Percentiles rank a stretch among this genome's conserved stretches.
Conservation (phyloP, 2,797 vertebrate genomes). For the Pangasius macronema region DNA sequence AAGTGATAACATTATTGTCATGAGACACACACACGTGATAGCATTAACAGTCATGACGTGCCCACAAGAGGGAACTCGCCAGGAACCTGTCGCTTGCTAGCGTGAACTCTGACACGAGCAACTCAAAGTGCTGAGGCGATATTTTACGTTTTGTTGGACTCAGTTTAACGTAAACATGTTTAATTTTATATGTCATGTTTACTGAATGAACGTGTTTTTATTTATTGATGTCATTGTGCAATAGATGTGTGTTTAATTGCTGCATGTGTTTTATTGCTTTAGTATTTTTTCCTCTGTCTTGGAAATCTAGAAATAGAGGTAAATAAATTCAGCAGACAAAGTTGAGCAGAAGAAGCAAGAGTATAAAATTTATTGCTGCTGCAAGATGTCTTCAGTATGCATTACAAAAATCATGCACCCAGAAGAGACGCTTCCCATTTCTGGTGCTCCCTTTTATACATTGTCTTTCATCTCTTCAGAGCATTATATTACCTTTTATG, state of each 20-base stretch:
- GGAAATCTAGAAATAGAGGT: no score
- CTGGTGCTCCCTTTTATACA: no score
- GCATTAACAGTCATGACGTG: neutral
- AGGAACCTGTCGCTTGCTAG: neutral
- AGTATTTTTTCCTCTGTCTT: neutral
- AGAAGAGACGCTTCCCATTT: no score
- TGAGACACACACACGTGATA: no score
- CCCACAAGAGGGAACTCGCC: neutral
- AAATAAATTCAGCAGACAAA: no score
- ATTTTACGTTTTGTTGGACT: neutral
- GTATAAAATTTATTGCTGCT: no score
- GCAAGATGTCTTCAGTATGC: no score
- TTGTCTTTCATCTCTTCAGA: no score
- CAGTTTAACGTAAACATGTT: neutral
- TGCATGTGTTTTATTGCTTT: neutral
- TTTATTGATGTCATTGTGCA: conserved; percentile 4
- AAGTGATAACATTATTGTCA: neutral
- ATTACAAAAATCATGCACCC: no score
- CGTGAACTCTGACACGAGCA: neutral
- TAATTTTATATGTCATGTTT: neutral
- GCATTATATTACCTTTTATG: no score
- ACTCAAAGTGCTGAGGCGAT: neutral
- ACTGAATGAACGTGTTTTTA: neutral
- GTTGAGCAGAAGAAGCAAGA: no score
- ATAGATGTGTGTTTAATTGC: neutral